Evolutionary conservation across 1,140 invertebrate species (phyloP).

Genomic region (Bombus superbus): DNA sequence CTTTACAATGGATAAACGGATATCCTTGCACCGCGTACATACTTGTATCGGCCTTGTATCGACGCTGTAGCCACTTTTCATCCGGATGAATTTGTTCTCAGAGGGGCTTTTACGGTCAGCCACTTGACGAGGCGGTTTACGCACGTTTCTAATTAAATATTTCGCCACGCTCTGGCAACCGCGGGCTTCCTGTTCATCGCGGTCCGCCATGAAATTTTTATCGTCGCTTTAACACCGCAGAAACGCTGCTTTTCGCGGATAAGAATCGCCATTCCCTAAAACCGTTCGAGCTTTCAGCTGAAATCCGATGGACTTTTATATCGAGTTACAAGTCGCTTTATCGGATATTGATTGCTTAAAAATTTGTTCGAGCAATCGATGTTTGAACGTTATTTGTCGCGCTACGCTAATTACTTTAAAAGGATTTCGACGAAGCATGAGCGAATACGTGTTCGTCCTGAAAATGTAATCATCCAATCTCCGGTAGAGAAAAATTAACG

Average conservation of each 20-base stretch:
- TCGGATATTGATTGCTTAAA: background rate
- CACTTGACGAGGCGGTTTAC: constrained; percentile 9
- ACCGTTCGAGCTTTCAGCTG: background rate
- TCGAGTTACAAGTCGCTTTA: background rate
- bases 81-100: constrained; percentile 22
- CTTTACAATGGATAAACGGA: constrained; percentile 51
- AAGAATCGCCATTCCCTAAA: background rate
- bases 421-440: background rate
- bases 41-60: constrained; percentile 21
- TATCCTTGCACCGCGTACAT: constrained; percentile 22
- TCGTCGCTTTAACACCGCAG: background rate
- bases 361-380: background rate
- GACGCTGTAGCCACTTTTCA: background rate
- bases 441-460: background rate
- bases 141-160: constrained; percentile 26
- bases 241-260: background rate
- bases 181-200: background rate
- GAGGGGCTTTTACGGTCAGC: constrained; percentile 12
- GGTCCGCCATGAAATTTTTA: background rate
- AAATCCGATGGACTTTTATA: background rate
- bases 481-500: background rate
- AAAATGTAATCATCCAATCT: background rate
- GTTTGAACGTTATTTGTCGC: too few relatives aligned
- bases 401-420: background rate
- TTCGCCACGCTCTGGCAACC: background rate